Percentiles rank a stretch among this genome's conserved stretches.
Evolutionary conservation across 2,113 vertebrate genomes (phyloP).

Genomic region (Coracopsis vasa): DNA sequence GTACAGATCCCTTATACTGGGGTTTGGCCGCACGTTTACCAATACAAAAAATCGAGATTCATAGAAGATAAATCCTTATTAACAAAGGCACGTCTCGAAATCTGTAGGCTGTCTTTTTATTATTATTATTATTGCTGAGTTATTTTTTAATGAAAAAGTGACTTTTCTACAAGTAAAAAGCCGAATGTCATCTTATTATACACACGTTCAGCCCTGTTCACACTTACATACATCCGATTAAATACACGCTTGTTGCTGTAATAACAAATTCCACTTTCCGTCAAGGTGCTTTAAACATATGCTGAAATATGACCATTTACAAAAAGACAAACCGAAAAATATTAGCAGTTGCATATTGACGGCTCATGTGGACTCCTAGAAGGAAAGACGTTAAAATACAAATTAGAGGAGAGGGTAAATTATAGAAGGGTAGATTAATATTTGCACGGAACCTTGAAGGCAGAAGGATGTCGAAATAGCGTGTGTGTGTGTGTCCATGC

Average conservation of each 20-base stretch:
- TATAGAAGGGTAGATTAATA: neutral
- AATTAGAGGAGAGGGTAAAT: neutral
- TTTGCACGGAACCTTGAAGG: slow-evolving; percentile 38
- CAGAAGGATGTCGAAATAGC: slow-evolving; percentile 4
- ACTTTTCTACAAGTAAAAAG: neutral
- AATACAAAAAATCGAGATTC: neutral
- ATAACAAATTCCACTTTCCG: neutral
- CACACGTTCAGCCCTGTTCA: neutral
- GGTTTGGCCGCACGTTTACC: accelerated
- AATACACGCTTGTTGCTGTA: neutral
- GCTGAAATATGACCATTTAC: neutral
- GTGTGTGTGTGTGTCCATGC: neutral
- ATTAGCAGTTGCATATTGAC: neutral
- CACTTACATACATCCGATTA: neutral
- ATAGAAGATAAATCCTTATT: neutral
- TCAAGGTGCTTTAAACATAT: neutral
- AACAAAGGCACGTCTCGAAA: neutral
- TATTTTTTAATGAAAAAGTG: neutral
- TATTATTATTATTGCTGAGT: neutral
- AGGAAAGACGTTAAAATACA: neutral
- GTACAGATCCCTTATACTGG: neutral
- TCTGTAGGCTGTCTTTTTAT: accelerated
- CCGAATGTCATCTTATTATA: neutral
- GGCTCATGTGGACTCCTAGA: neutral
- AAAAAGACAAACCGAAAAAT: neutral